Conservation (phyloP, 2,888 invertebrate species). For the Yponomeuta plumbellus region DNA sequence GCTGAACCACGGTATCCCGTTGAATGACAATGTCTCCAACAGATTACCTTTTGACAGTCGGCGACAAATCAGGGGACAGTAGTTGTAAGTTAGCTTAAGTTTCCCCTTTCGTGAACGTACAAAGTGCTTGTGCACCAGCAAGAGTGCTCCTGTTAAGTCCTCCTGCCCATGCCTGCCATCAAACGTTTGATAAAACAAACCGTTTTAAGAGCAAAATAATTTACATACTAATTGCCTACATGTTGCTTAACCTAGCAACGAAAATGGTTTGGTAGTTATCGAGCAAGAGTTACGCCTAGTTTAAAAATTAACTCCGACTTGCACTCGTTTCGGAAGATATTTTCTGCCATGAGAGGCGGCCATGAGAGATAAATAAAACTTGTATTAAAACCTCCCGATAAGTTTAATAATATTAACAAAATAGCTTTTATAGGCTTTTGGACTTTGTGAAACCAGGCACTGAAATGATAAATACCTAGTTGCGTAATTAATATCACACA, state of each 20-base stretch:
- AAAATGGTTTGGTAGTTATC: too few relatives aligned
- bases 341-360: neutral
- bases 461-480: neutral
- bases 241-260: too few relatives aligned
- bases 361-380: too few relatives aligned
- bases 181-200: too few relatives aligned
- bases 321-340: neutral
- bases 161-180: too few relatives aligned
- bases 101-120: neutral
- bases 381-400: too few relatives aligned
- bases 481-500: neutral
- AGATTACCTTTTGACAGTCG: slow-evolving; percentile 62
- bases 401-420: too few relatives aligned
- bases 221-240: too few relatives aligned
- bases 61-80: slow-evolving; percentile 45
- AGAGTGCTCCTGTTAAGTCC: neutral
- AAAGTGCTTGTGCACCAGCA: neutral
- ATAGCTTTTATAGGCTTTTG: too few relatives aligned
- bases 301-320: neutral
- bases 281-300: too few relatives aligned
- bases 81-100: slow-evolving; percentile 4
- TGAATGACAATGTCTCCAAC: slow-evolving; percentile 59
- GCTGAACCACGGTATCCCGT: slow-evolving; percentile 83
- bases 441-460: too few relatives aligned
- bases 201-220: too few relatives aligned